Base-by-base conservation (phyloP, 2,888 invertebrate species). In the Odontomyia ornata region DNA sequence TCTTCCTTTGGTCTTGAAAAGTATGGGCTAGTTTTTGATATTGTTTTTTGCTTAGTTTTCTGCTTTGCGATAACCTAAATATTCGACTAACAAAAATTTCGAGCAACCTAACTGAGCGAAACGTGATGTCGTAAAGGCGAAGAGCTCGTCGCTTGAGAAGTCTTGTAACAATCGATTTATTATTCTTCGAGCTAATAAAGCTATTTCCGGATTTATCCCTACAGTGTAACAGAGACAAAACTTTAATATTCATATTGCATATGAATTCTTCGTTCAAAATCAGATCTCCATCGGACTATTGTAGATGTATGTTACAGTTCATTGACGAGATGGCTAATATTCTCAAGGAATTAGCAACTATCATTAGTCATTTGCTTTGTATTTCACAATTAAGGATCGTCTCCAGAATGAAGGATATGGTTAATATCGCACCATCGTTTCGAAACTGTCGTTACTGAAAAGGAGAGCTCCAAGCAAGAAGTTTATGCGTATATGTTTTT, bases 31-130 rank as follows among this genome's bases (percentile, higher is more conserved):
- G n/a, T n/a, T n/a, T n/a, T n/a, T n/a, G n/a, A n/a, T n/a, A n/a
- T n/a, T n/a, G n/a, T n/a, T n/a, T n/a, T n/a, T n/a, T n/a, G n/a
- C n/a, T n/a, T n/a, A n/a, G n/a, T n/a, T n/a, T 75, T 78, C 52
- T 76, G 18, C 25, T 76, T 52, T 76, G 76, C 52, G 62, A 73
- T 52, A 60, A 18, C 60, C 67, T 76, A 75, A 78, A 76, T 64
- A 67, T 27, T 30, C 69, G 73, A 78, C 78, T 78, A 67, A 76
- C 76, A 25, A 78, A 76, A 56, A 78, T 78, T 76, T 78, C 76
- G 52, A 78, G 76, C 76, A 78, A 78, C 36, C 76, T 78, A 65
- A 78, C 76, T 62, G 78, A 78, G n/a, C 78, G 78, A 75, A 78
- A 75, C 0, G 25, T 46, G 9, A 76, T 78, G 27, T 76, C 69